Base-by-base conservation (phyloP, 2,113 vertebrate genomes). In the Scophthalmus maximus region DNA sequence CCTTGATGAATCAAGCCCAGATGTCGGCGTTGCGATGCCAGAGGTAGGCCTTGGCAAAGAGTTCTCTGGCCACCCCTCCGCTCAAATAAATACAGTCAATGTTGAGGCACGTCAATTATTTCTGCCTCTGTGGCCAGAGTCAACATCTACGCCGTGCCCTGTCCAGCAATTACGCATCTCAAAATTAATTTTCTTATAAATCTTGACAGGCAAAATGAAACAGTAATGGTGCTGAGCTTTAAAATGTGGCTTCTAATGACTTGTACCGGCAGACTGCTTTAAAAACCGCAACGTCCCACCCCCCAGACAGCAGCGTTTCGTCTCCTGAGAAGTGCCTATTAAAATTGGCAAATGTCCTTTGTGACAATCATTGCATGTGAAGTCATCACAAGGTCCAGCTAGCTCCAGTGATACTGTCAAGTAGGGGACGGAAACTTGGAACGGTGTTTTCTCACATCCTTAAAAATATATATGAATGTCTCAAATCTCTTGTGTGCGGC, bases 1-100 rank as follows among this genome's bases (percentile, higher is more conserved):
- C 87, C 85, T 91, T 87, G 49, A 76, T 82, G 82, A 90, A 91
- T 90, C 62, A 86, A 76, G 85, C 75, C 87, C 91, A 92, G 91
- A 93, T 92, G 92, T 91, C 0, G 20, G 64, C 32, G 69, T 5
- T 76, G 51, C 67, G 63, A 64, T 87, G 87, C 83, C 88, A 87
- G 87, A 85, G 85, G 85, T 87, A 79, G 71, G 68, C 44, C 64
- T 73, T 88, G 88, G 84, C 85, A 67, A 50, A 42, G 22, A 8
- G 32, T 0, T 17, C 52, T 18, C 76, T 88, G 85, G 82, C 83
- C 83, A 82, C 75, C 74, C 70, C 57, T 87, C 81, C 50, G 76
- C 84, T 87, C 68, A 87, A 86, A 87, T 87, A 88, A 92, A 92
- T 86, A 84, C 68, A 76, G 68, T 61, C 71, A 58, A 59, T 46